Conservation (phyloP, 2,113 vertebrate species). For the Pelecanus crispus region DNA sequence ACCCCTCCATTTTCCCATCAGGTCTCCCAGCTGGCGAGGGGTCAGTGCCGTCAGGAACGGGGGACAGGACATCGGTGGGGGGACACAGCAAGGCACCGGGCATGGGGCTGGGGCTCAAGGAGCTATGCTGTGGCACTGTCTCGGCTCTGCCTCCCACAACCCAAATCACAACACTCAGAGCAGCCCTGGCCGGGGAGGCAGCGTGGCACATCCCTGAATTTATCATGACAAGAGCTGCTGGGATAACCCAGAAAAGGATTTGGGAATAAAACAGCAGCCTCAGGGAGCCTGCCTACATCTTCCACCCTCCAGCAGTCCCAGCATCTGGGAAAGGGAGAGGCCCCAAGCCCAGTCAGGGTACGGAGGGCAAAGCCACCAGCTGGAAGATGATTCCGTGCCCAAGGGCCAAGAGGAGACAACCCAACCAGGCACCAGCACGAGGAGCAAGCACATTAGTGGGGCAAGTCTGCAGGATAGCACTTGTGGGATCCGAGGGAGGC, state of each 20-base stretch:
- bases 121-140: neutral
- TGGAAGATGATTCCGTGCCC: neutral
- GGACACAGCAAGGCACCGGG: neutral
- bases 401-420: neutral
- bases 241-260: neutral
- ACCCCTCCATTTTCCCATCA: neutral
- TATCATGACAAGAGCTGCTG: neutral
- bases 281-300: neutral
- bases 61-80: neutral
- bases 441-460: neutral
- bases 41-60: neutral
- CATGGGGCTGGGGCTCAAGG: neutral
- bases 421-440: rapidly evolving
- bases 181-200: too few species aligned
- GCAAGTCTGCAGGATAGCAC: neutral
- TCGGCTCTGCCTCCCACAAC: neutral
- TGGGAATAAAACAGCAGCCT: neutral
- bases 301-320: neutral
- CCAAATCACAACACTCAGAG: neutral
- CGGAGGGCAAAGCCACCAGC: neutral
- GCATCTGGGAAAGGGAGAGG: neutral
- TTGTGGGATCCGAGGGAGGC: neutral
- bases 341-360: rapidly evolving
- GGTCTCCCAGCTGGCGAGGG: neutral
- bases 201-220: neutral